Evolutionary conservation across 2,888 invertebrate species (phyloP), one percentile per base, ranked within the genome.

Genomic region (Limenitis camilla): DNA sequence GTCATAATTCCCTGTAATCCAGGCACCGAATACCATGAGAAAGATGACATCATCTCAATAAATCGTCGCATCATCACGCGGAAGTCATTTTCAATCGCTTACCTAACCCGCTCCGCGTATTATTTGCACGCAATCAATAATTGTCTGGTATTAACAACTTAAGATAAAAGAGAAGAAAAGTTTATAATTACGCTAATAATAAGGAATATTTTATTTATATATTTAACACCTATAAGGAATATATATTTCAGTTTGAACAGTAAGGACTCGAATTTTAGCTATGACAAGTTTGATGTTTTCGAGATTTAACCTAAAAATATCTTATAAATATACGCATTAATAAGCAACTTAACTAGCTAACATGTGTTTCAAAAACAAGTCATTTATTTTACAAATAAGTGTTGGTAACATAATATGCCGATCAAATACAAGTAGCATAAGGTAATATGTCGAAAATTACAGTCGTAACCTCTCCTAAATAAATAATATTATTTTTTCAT

Each of bases 41-140:
- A 27, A 46, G 28, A 55, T 61, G 78, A 80, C 71, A 74, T 80
- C 80, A 80, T 71, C 70, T 70, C 60, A 60, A 62, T 57, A 58
- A 54, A 61, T 40, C 61, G 63, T 65, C 62, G 55, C 69, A 71
- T 74, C 72, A 71, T 67, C 66, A 58, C 60, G 55, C 55, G 60
- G 61, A 63, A 61, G 56, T 60, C 48, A 56, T 51, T 49, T 36
- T 43, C 45, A 31, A 52, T 39, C 44, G 51, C 51, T 60, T 60
- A 59, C 57, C 54, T 59, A 62, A 62, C 53, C 31, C 32, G 30
- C 49, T 46, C 49, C 52, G 36, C 42, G 52, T 55, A 54, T 61
- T 61, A 60, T 49, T 49, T 53, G 53, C 61, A 61, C 56, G 61
- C 61, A 61, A 61, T 50, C 54, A 59, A 59, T 61, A 57, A 61